Conservation (phyloP, 2,797 vertebrate genomes). For the Halcyon badia region DNA sequence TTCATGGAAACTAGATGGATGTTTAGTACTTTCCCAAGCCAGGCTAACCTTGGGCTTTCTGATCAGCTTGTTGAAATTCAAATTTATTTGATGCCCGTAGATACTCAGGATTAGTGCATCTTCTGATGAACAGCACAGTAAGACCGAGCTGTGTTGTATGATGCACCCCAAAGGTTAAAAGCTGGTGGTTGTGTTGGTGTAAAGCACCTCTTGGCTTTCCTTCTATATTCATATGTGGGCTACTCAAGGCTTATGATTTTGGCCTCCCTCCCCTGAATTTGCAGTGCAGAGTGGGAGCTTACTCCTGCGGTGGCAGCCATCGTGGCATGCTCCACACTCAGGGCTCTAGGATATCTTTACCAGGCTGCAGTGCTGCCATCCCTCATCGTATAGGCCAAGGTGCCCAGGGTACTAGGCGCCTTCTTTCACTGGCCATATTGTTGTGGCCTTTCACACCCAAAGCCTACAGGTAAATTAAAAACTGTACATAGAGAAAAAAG, state of each 20-base stretch:
- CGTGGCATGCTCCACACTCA: rapidly evolving
- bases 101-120: conserved; percentile 29
- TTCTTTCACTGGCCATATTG: rapidly evolving
- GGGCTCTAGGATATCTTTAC: neutral
- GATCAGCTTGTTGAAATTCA: conserved; percentile 61
- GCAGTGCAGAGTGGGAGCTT: neutral
- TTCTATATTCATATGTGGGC: neutral
- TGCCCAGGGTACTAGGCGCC: neutral
- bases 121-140: neutral
- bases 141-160: neutral
- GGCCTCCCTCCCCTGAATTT: neutral
- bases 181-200: neutral
- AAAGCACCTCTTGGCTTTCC: neutral
- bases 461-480: neutral
- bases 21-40: conserved; percentile 39
- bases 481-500: neutral
- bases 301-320: neutral
- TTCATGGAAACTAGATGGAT: conserved; percentile 49
- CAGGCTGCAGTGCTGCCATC: neutral
- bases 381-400: neutral
- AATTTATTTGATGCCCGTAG: neutral
- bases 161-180: neutral
- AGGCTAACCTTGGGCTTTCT: conserved; percentile 21
- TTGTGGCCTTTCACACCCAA: neutral
- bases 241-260: neutral